These are phyloP conservation scores for Leptinotarsa haldemani DNA, from an alignment of 2,888 invertebrate species.

Conservation along the genomic window DNA sequence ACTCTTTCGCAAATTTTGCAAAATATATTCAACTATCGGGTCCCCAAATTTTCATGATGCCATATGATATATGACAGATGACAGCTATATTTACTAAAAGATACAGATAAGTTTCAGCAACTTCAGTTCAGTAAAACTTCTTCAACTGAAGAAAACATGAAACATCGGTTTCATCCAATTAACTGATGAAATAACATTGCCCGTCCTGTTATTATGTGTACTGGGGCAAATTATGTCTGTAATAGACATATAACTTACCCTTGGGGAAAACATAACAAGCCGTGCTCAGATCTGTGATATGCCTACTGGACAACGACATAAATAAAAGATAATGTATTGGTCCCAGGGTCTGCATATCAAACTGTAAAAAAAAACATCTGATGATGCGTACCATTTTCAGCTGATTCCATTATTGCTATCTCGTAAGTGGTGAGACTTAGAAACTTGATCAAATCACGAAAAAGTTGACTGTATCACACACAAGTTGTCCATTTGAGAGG, in stretches of 20 bases:
- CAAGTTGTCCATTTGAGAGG: no score
- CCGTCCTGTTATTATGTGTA: conserved; percentile 9
- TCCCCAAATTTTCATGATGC: neutral
- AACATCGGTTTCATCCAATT: neutral
- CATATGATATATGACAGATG: neutral
- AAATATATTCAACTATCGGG: neutral
- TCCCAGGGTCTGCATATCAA: conserved; percentile 37
- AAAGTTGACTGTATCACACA: no score
- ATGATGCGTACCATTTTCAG: no score
- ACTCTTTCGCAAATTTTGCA: no score
- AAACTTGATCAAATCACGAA: no score
- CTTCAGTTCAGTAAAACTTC: no score
- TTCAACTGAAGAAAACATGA: neutral
- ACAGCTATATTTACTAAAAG: no score
- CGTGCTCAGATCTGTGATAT: conserved; percentile 41
- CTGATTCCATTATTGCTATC: no score
- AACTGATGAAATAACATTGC: conserved; percentile 13
- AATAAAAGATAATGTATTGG: conserved; percentile 39
- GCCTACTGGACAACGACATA: conserved; percentile 37
- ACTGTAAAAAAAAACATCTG: neutral
- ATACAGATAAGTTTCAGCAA: no score
- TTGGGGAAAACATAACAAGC: conserved; percentile 69
- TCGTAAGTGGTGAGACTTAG: no score
- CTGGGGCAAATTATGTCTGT: conserved; percentile 22
- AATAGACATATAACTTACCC: conserved; percentile 53